Evolutionary conservation across 2,113 vertebrate species (phyloP), one percentile per base, ranked within the genome.

Genomic region (Apistogramma diplotaenia): DNA sequence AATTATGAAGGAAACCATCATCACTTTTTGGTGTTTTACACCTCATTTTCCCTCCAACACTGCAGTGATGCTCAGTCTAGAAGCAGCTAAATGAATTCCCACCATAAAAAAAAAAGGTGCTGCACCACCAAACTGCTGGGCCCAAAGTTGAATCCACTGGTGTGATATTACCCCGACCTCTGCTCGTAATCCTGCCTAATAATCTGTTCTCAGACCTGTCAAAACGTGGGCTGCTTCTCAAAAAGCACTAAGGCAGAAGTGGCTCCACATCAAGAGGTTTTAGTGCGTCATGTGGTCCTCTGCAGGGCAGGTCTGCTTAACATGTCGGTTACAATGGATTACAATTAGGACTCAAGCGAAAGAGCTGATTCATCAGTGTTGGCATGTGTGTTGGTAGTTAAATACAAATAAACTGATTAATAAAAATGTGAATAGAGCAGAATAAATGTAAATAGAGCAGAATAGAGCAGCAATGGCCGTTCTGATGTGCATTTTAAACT

Each of bases 161-260:
- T 70, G 43, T 70, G 40, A 70, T 25, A 70, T 70, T 70, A 51
- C 65, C 2, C 9, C 27, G 51, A 29, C 19, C 6, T 70, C 65
- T 70, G 43, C 7, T 43, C 16, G 43, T 6, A 16, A 46, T 46
- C 4, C 43, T 49, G n/a, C 43, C 43, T 49, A 51, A 70, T 49
- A 70, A 70, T 49, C 43, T 49, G 51, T 54, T 70, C 43, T 49
- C 25, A 51, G 37, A 70, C 65, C 65, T 51, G 65, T 49, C 10
- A 0, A 70, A 70, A 70, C n/a, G 46, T 4, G 43, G 10, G 25
- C 65, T 1, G 16, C 25, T 51, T 0, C 43, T 5, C 18, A 0
- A 49, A 25, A 51, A 49, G 43, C 10, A 2, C 25, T 11, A 49
- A 49, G 25, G 43, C 2, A 29, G 43, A 25, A 70, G 43, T 70